Conservation (phyloP, 2,113 vertebrate species). For the Arothron firmamentum region DNA sequence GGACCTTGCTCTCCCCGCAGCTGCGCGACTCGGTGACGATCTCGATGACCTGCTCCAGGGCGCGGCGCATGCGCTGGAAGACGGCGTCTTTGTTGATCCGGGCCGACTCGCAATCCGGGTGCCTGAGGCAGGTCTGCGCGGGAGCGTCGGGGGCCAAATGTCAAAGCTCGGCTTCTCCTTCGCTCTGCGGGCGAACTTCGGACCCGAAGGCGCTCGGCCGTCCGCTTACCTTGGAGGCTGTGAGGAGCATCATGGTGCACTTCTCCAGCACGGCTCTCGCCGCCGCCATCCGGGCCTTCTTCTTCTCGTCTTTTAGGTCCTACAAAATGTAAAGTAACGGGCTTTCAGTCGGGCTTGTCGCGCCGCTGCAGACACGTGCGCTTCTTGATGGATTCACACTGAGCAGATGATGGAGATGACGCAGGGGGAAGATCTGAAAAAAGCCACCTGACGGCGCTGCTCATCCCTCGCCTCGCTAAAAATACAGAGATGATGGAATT, state of each 20-base stretch:
- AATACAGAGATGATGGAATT: conserved; percentile 69
- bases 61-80: conserved; percentile 92
- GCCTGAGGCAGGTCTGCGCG: conserved; percentile 91
- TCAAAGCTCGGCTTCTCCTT: conserved; percentile 22
- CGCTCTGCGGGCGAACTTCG: too few relatives aligned
- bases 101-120: conserved; percentile 97
- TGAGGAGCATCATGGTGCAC: conserved; percentile 99
- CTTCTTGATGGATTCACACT: too few relatives aligned
- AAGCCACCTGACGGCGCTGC: conserved; percentile 58
- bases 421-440: not conserved
- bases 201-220: too few relatives aligned
- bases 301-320: conserved; percentile 99
- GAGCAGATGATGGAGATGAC: conserved; percentile 12
- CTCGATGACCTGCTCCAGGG: conserved; percentile 95
- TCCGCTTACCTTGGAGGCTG: conserved; percentile 90
- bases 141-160: too few relatives aligned
- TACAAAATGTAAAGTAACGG: conserved; percentile 38
- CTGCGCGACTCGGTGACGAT: conserved; percentile 89
- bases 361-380: too few relatives aligned
- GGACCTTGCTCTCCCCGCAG: conserved; percentile 79
- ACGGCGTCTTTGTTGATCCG: conserved; percentile 95
- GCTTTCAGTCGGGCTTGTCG: too few relatives aligned
- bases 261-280: conserved; percentile 95
- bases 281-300: conserved; percentile 96
- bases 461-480: conserved; percentile 47